Evolutionary conservation across 2,888 invertebrate genomes (phyloP), one percentile per base, ranked within the genome.

Genomic region (Caenorhabditis sp.): DNA sequence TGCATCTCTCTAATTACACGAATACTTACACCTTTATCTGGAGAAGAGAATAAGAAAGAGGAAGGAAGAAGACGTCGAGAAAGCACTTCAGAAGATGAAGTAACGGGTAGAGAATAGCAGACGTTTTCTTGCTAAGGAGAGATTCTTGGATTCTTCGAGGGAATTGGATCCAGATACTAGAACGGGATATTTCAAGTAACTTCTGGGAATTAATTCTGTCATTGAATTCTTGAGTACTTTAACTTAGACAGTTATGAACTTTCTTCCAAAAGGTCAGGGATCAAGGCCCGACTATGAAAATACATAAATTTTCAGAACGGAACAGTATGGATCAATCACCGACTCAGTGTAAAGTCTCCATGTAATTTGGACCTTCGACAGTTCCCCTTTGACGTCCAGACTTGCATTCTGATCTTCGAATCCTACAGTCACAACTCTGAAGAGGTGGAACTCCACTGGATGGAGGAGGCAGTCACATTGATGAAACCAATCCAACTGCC

Each of bases 271-370:
- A 7, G 4, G 31, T 31, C 7, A 31, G 7, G 7, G 31, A 31
- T 31, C 31, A 7, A 31, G 31, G 31, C 7, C n/a, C n/a, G n/a
- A n/a, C n/a, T n/a, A n/a, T n/a, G n/a, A n/a, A n/a, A n/a, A n/a
- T n/a, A 31, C 28, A 12, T 10, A 31, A 19, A 19, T 10, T 90
- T 89, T 61, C 82, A 90, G 89, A 90, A 91, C 64, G 91, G 92
- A 28, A 91, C 91, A 22, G 89, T 92, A 4, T 92, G 92, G 92
- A 85, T 91, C 56, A 92, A 92, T 70, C 91, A 92, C 80, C 90
- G 92, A 7, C 80, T 92, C 64, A 86, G 88, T 10, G 92, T 92
- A 58, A 92, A 91, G 73, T 91, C 92, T 0, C 92, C 92, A 8
- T 92, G 92, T 80, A 89, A 88, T 70, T 75, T 91, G 28, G 90